Percentiles rank a stretch among this genome's conserved stretches.
phyloP scores from a whole-genome alignment of 2,888 invertebrate genomes.

The Parnassius mnemosyne region DNA sequence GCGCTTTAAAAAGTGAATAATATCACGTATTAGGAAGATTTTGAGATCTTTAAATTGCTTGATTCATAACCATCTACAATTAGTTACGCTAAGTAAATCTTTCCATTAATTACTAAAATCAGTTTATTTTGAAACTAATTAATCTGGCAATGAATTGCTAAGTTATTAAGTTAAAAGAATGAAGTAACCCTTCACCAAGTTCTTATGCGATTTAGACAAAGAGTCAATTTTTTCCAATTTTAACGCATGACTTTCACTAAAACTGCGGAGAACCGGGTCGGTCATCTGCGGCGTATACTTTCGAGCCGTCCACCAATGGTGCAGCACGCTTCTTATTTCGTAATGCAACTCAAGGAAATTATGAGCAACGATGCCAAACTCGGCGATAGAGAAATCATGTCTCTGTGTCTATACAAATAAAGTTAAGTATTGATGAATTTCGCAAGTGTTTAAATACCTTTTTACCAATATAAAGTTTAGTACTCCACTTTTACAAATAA shows the following conservation, averaged over 20 bases:
- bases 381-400: conserved; percentile 22
- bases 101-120: no score
- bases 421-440: conserved; percentile 4
- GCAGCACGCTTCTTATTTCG: conserved; percentile 29
- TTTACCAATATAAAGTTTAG: no score
- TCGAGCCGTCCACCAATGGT: conserved; percentile 51
- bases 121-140: no score
- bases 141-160: no score
- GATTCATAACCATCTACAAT: no score
- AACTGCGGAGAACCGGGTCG: conserved; percentile 58
- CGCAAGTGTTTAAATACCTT: background rate
- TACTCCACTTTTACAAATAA: no score
- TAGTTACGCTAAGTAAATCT: no score
- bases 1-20: no score
- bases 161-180: no score
- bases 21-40: no score
- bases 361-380: conserved; percentile 20
- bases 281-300: conserved; percentile 49
- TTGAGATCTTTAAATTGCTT: no score
- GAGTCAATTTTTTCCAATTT: conserved; percentile 34
- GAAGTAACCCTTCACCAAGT: background rate
- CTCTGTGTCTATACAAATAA: conserved; percentile 5
- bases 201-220: background rate
- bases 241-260: conserved; percentile 59
- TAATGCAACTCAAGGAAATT: conserved; percentile 26